Percentiles rank a stretch among this genome's conserved stretches.
Evolutionary conservation across 2,113 vertebrate genomes (phyloP).

Genomic region (Aramus guarauna): DNA sequence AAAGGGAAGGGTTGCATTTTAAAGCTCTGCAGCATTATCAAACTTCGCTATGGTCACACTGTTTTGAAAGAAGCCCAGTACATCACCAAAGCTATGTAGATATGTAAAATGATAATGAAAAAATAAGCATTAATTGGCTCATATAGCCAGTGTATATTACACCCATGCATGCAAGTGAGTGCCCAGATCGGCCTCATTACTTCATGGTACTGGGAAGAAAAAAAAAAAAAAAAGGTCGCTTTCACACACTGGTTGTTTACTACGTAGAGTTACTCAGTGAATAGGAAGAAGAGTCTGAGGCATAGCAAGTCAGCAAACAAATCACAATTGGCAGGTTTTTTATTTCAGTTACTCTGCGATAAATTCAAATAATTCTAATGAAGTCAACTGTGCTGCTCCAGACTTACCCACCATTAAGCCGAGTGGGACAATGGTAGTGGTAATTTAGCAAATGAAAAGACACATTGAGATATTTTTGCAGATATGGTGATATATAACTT

Average conservation of each 20-base stretch:
- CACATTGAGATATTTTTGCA: not conserved
- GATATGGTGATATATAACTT: not conserved
- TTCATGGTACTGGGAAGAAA: not conserved
- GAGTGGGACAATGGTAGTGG: fast-evolving
- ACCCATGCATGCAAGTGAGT: not conserved
- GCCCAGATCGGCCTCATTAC: not conserved
- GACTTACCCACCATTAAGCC: not conserved
- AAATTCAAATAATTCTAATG: constrained; percentile 9
- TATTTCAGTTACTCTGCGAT: not conserved
- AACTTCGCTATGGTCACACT: not conserved
- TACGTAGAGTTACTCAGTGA: not conserved
- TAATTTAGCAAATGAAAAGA: not conserved
- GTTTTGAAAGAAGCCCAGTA: not conserved
- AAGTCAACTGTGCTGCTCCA: not conserved
- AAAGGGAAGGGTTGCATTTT: not conserved
- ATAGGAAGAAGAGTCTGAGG: not conserved
- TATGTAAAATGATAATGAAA: not conserved
- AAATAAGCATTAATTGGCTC: not conserved
- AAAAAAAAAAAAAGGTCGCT: not conserved
- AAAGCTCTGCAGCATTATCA: not conserved
- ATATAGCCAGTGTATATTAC: not conserved
- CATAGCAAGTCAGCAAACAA: not conserved
- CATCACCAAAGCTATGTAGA: not conserved
- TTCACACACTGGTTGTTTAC: not conserved
- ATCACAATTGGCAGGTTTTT: not conserved